Conservation (phyloP, 2,797 vertebrate species). For the Myotis daubentonii region DNA sequence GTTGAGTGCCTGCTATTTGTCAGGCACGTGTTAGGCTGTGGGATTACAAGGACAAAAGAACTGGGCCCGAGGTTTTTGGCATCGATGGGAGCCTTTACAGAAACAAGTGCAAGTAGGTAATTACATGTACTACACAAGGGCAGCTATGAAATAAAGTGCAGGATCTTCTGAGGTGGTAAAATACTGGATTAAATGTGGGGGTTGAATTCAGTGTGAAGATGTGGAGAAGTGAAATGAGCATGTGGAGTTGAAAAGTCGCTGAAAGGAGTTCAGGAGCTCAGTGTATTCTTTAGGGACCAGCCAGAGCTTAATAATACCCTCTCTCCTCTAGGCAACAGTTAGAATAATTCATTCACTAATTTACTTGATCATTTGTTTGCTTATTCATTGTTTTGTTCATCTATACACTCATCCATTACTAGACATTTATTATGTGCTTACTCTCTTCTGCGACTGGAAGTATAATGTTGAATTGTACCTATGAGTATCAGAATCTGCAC, state of each 20-base stretch:
- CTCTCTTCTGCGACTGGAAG: background rate
- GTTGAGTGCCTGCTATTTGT: background rate
- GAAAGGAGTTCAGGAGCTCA: background rate
- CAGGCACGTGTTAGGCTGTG: background rate
- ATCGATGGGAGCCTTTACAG: background rate
- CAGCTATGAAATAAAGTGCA: background rate
- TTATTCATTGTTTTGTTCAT: slow-evolving; percentile 37
- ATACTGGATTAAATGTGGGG: background rate
- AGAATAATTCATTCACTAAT: background rate
- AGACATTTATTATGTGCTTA: background rate
- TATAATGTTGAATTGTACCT: background rate
- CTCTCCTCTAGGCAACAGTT: background rate
- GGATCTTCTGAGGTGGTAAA: background rate
- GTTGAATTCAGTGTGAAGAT: background rate
- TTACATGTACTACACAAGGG: background rate
- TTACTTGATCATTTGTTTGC: background rate
- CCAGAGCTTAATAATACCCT: background rate
- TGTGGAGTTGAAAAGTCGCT: background rate
- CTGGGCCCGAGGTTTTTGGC: background rate
- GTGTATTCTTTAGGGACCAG: background rate
- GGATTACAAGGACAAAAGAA: background rate
- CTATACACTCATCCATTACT: background rate
- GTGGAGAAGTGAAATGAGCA: background rate
- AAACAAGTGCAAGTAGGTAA: slow-evolving; percentile 16
- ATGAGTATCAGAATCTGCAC: background rate